Evolutionary conservation across 1,140 invertebrate species (phyloP).

Genomic region (Ceratosolen fusciceps): DNA sequence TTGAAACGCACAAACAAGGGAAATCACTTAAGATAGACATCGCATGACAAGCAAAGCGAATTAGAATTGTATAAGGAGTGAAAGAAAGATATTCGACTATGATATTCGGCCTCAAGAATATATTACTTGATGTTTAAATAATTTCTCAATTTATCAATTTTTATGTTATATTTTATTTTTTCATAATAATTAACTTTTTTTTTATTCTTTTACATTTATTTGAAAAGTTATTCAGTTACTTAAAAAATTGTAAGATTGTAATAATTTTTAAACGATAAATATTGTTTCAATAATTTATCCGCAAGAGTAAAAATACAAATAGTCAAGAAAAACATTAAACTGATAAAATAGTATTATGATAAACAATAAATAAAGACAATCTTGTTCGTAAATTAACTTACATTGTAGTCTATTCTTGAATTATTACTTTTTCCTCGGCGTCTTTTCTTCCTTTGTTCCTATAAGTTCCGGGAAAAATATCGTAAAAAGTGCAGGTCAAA

Average conservation of each 20-base stretch:
- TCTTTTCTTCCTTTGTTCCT: not conserved
- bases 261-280: too few species aligned
- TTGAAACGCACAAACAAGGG: constrained; percentile 32
- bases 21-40: constrained; percentile 45
- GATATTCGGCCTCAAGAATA: not conserved
- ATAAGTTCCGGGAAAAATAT: not conserved
- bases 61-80: constrained; percentile 2
- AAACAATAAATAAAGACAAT: not conserved
- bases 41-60: constrained; percentile 20
- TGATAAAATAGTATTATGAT: too few species aligned
- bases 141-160: too few species aligned
- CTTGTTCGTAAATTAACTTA: not conserved
- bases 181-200: too few species aligned
- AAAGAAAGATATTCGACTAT: constrained; percentile 6
- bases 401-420: not conserved
- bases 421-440: not conserved
- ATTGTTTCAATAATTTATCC: too few species aligned
- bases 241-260: too few species aligned
- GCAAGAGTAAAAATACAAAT: too few species aligned
- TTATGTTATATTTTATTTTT: too few species aligned
- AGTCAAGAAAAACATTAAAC: not conserved
- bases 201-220: too few species aligned
- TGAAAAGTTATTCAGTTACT: too few species aligned
- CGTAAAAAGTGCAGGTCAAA: not conserved
- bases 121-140: too few species aligned